Evolutionary conservation across 2,113 vertebrate species (phyloP).

Genomic region (Zosterops pallidus): DNA sequence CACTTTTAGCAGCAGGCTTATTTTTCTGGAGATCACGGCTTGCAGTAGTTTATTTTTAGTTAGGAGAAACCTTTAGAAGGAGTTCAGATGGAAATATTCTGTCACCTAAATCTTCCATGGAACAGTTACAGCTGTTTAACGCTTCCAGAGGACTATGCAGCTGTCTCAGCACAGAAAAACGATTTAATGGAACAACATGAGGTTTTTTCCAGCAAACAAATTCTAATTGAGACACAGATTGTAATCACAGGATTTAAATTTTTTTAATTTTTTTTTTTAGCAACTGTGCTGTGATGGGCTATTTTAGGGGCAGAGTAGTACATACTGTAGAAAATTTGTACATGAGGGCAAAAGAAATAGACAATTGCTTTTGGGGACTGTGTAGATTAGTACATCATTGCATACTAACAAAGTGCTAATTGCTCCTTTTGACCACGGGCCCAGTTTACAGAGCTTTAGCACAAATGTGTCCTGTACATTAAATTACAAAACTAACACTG

Average conservation of each 20-base stretch:
- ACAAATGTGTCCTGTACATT: slow-evolving; percentile 74
- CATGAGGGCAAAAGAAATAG: slow-evolving; percentile 70
- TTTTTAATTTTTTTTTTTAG: slow-evolving; percentile 52
- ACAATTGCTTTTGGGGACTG: slow-evolving; percentile 78
- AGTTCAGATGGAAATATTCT: background rate
- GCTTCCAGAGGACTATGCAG: background rate
- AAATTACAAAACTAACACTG: slow-evolving; percentile 78
- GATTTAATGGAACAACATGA: background rate
- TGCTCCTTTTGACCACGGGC: slow-evolving; percentile 82
- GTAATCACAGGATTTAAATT: background rate
- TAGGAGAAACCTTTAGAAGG: background rate
- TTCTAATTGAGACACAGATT: slow-evolving; percentile 28
- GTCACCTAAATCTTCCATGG: background rate
- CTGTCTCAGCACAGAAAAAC: background rate
- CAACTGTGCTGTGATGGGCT: slow-evolving; percentile 1
- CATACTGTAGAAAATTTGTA: slow-evolving; percentile 47
- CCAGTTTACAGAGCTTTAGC: slow-evolving; percentile 78
- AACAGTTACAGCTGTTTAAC: background rate
- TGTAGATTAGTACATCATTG: slow-evolving; percentile 81
- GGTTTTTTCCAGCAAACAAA: slow-evolving; percentile 27
- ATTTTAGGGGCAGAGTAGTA: slow-evolving; percentile 50
- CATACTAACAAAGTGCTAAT: slow-evolving; percentile 84
- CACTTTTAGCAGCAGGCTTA: background rate
- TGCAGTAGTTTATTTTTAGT: background rate
- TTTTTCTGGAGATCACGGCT: background rate